Evolutionary conservation across 2,113 vertebrate species (phyloP), one percentile per base, ranked within the genome.

Genomic region (Channa argus): DNA sequence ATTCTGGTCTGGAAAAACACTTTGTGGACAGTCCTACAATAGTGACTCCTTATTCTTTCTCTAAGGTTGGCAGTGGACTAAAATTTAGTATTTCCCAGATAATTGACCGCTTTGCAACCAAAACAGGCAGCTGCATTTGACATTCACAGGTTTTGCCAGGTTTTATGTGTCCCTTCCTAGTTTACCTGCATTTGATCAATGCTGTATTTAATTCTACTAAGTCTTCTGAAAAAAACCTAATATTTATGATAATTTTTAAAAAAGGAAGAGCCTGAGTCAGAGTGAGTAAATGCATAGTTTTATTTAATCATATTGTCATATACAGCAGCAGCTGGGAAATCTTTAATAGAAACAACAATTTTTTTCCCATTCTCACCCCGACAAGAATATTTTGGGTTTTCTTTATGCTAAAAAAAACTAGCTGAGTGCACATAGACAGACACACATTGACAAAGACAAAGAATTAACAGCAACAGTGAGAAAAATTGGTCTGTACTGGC

Each of bases 401-500:
- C 12, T 0, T 2, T 50, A 54, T 73, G 44, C 39, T 49, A 49
- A 38, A n/a, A 24, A 24, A 49, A 34, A 44, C 13, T 41, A 11
- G 13, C 55, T 67, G 38, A 36, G 6, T 51, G n/a, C 6, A 68
- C 77, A 43, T 3, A 56, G 8, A 41, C 3, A 24, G 24, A 11
- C 46, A 38, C 41, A 44, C 34, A 43, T 5, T 3, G 8, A 54
- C 53, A 70, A 36, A 62, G 44, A 78, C 6, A 44, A n/a, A 67
- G 13, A 46, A 46, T 12, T 11, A 51, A 50, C 34, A 53, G 63
- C 46, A 15, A 41, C 34, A 50, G 8, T 34, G 64, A 67, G 13
- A 55, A 43, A 13, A 59, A 68, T 9, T 44, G 50, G 34, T 75
- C 39, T 41, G 36, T 61, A 43, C 38, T 71, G 63, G 77, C 66